phyloP scores from a whole-genome alignment of 2,797 vertebrate species.

The Poliocrania exsul region DNA sequence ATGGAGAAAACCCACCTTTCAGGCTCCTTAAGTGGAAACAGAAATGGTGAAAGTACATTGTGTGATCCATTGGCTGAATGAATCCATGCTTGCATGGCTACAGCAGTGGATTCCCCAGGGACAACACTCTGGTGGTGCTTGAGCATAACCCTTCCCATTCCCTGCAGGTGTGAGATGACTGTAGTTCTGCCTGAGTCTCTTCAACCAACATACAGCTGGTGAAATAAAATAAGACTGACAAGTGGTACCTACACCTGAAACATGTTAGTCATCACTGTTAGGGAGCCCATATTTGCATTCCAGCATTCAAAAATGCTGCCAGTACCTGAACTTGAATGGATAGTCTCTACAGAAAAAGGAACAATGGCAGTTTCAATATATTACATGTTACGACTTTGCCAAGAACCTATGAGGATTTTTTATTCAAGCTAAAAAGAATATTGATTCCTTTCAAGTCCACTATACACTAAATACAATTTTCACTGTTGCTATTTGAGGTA shows the following conservation, averaged over 20 bases:
- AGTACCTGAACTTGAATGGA: neutral
- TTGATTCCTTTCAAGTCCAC: slow-evolving; percentile 1
- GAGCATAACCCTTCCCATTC: neutral
- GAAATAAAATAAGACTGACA: neutral
- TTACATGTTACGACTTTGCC: neutral
- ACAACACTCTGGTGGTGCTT: neutral
- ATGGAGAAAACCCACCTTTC: neutral
- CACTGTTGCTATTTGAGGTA: neutral
- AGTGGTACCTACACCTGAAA: neutral
- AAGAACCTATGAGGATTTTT: neutral
- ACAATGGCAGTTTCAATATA: neutral
- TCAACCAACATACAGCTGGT: neutral
- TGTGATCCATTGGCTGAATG: neutral
- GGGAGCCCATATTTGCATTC: neutral
- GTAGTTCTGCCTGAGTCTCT: neutral
- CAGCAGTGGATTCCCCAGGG: neutral
- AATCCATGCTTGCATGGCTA: neutral
- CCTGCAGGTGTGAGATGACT: neutral
- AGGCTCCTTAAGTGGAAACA: neutral
- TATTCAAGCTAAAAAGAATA: neutral
- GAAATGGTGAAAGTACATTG: neutral
- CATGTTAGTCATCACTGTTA: neutral
- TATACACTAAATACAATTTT: neutral
- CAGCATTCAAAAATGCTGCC: neutral
- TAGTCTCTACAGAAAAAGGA: neutral